These are phyloP conservation scores for Etheostoma cragini DNA, from an alignment of 2,113 vertebrate genomes.

Conservation along the genomic window DNA sequence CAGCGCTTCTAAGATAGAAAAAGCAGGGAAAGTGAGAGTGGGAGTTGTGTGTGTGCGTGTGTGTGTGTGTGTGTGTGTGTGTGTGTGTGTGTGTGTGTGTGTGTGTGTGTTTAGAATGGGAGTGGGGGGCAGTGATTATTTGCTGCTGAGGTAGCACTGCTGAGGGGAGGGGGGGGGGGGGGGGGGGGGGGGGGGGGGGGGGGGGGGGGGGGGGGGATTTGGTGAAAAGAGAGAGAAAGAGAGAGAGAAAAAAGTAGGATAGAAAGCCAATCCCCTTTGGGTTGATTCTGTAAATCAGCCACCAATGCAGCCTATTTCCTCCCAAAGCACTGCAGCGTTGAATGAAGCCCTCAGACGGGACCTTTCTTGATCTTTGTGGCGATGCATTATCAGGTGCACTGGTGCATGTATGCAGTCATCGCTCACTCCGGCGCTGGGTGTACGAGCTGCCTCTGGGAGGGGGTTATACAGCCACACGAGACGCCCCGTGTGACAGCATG, in stretches of 20 bases:
- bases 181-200: too few relatives aligned
- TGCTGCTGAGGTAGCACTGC: too few relatives aligned
- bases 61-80: too few relatives aligned
- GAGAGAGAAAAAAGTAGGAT: not conserved
- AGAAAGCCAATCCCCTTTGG: slow-evolving; percentile 65
- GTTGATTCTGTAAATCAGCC: slow-evolving; percentile 75
- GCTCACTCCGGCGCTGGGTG: slow-evolving; percentile 67
- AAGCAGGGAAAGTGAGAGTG: slow-evolving; percentile 1
- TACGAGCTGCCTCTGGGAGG: slow-evolving; percentile 48
- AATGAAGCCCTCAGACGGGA: slow-evolving; percentile 76
- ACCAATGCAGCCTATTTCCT: slow-evolving; percentile 69
- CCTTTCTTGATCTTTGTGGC: slow-evolving; percentile 78
- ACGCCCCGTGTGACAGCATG: slow-evolving; percentile 67
- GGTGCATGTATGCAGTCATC: slow-evolving; percentile 77
- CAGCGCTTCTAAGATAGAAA: slow-evolving; percentile 35
- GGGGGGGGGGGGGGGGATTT: too few relatives aligned
- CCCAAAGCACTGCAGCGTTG: slow-evolving; percentile 69
- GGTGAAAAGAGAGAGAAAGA: not conserved
- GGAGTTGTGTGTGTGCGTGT: too few relatives aligned
- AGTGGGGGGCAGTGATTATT: too few relatives aligned
- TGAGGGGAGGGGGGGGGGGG: too few relatives aligned
- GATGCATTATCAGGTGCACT: slow-evolving; percentile 78
- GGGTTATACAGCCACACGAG: slow-evolving; percentile 48
- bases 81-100: too few relatives aligned
- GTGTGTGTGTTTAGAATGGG: too few relatives aligned